A percentile compares a stretch with the other conserved stretches of the same genome.
These are phyloP conservation scores for Melanocharis versteri DNA, from an alignment of 2,113 vertebrate species.

Conservation along the genomic window DNA sequence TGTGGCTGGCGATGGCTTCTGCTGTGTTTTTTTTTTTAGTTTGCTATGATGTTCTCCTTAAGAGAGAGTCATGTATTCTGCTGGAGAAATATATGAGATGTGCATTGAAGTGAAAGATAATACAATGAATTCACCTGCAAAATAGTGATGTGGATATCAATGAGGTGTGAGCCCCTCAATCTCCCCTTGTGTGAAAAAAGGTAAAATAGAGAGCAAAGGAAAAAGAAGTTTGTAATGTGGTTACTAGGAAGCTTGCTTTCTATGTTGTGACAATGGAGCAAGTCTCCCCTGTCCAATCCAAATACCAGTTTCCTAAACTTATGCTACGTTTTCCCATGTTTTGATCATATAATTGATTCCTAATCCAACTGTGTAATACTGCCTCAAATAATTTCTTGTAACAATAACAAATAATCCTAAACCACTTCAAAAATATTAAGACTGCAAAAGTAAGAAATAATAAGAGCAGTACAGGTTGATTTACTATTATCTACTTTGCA, in stretches of 20 bases:
- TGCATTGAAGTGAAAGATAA: constrained; percentile 53
- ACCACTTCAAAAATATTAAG: neutral
- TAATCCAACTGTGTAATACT: neutral
- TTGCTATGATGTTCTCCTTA: neutral
- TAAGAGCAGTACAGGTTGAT: neutral
- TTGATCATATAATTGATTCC: neutral
- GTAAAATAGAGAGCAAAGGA: neutral
- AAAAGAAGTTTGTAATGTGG: neutral
- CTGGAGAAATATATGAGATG: neutral
- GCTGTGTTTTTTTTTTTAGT: neutral
- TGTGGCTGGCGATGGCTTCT: neutral
- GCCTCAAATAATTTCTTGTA: neutral
- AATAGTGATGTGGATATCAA: neutral
- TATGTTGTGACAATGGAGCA: neutral
- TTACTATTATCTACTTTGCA: neutral
- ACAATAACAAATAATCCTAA: neutral
- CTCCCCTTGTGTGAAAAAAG: neutral
- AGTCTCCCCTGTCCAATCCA: neutral
- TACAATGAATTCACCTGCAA: constrained; percentile 7
- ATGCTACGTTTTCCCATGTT: neutral
- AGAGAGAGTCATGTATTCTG: neutral
- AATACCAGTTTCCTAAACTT: neutral
- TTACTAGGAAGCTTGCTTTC: neutral
- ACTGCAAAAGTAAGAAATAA: neutral
- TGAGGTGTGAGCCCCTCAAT: neutral